phyloP scores from a whole-genome alignment of 2,797 vertebrate species.

The Enteromius argenteus region DNA sequence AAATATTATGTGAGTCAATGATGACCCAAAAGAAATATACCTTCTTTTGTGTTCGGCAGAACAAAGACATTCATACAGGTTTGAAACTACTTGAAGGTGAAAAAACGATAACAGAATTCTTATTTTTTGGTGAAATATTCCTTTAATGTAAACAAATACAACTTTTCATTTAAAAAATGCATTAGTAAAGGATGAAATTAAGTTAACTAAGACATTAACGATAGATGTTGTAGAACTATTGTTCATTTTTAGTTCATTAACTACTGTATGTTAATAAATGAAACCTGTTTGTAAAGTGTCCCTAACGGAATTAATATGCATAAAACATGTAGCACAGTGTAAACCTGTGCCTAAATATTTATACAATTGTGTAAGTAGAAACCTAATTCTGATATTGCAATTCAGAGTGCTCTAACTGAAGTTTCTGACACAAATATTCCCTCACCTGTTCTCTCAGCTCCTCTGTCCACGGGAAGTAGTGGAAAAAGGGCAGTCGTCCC shows the following conservation, averaged over 20 bases:
- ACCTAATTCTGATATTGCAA: not conserved
- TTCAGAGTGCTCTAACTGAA: not conserved
- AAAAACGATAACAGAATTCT: too few species aligned
- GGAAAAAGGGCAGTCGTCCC: not conserved
- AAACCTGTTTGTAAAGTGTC: not conserved
- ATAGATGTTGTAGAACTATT: not conserved
- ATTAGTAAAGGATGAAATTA: not conserved
- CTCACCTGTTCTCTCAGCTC: constrained; percentile 17
- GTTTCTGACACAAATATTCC: not conserved
- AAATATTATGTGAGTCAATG: too few species aligned
- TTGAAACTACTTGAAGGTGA: too few species aligned
- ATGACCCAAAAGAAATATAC: too few species aligned
- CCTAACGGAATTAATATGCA: not conserved
- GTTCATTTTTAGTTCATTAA: not conserved
- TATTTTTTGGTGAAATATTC: too few species aligned
- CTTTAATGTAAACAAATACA: not conserved
- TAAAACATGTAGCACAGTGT: not conserved
- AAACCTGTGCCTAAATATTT: not conserved
- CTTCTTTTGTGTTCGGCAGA: too few species aligned
- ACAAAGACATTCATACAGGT: too few species aligned
- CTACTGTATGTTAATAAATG: not conserved
- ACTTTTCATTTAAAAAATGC: not conserved
- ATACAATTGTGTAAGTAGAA: not conserved
- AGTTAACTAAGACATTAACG: not conserved
- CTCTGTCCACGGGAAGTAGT: not conserved